Evolutionary conservation across 2,888 invertebrate species (phyloP).

Genomic region (Priocnemis perturbator): DNA sequence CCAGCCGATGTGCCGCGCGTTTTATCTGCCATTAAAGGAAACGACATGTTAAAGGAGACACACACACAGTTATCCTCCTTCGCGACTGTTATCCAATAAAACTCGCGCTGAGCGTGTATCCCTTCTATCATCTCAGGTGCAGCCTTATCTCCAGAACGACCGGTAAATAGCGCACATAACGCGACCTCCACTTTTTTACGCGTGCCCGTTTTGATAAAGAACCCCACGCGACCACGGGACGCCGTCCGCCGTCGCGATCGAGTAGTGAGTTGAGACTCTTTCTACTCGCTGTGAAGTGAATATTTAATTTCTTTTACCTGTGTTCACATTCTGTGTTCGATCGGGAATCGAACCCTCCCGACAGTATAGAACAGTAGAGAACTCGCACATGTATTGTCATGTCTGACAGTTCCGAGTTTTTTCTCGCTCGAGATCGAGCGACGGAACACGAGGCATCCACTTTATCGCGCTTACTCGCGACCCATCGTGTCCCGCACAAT

Average conservation of each 20-base stretch:
- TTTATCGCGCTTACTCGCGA: slow-evolving; percentile 25
- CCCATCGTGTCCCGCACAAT: slow-evolving; percentile 32
- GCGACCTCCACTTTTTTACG: slow-evolving; percentile 15
- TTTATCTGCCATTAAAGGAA: slow-evolving; percentile 65
- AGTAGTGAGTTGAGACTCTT: no score
- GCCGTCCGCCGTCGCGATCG: slow-evolving; percentile 1
- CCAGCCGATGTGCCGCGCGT: slow-evolving; percentile 33
- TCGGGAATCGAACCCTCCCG: no score
- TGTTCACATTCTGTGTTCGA: no score
- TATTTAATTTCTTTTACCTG: no score
- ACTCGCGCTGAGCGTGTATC: slow-evolving; percentile 33
- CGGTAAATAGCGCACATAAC: slow-evolving; percentile 14
- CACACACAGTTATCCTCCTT: slow-evolving; percentile 26
- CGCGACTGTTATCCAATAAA: slow-evolving; percentile 51
- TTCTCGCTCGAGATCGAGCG: no score
- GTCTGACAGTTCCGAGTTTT: no score
- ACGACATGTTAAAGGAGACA: slow-evolving; percentile 61
- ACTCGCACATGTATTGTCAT: no score
- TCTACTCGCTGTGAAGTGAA: no score
- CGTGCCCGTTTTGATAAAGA: slow-evolving; percentile 12
- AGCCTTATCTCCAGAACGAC: slow-evolving; percentile 37
- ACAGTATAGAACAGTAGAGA: no score
- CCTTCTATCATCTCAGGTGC: slow-evolving; percentile 38
- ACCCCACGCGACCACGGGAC: slow-evolving; percentile 1
- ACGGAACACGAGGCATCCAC: no score